These are phyloP conservation scores for Caenorhabditis tropicalis DNA, from an alignment of 1,140 invertebrate genomes.

Conservation along the genomic window DNA sequence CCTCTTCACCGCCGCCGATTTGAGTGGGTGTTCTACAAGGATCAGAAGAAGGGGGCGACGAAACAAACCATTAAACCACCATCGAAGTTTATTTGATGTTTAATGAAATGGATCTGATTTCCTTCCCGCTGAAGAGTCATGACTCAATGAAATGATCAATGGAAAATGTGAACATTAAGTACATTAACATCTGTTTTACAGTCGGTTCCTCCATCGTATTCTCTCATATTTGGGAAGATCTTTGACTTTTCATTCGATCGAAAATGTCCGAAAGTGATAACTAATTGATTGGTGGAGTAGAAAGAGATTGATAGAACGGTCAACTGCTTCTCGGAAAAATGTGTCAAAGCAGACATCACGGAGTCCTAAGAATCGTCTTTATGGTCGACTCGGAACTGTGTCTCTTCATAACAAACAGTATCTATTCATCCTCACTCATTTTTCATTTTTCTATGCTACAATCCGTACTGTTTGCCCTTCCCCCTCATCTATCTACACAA, in stretches of 20 bases:
- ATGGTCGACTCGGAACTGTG: too few relatives aligned
- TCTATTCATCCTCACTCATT: background rate
- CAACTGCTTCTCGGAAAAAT: background rate
- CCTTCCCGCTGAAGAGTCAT: too few relatives aligned
- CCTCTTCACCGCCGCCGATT: constrained; percentile 31
- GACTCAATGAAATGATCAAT: too few relatives aligned
- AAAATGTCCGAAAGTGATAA: background rate
- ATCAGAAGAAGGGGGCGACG: background rate
- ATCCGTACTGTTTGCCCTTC: constrained; percentile 37
- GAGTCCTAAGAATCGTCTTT: constrained; percentile 32
- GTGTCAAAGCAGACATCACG: constrained; percentile 35
- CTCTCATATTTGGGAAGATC: background rate
- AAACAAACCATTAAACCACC: constrained; percentile 29
- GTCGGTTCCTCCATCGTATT: background rate
- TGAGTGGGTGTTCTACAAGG: constrained; percentile 35
- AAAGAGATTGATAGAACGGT: background rate
- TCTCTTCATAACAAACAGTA: background rate
- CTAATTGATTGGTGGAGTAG: background rate
- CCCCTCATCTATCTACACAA: constrained; percentile 13
- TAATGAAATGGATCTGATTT: background rate
- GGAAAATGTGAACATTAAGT: background rate
- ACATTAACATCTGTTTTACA: background rate
- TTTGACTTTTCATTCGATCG: background rate
- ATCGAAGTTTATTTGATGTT: constrained; percentile 25
- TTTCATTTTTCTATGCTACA: background rate